Percentiles rank a stretch among this genome's conserved stretches.
Conservation (phyloP, 2,888 invertebrate genomes). For the Caenorhabditis japonica region DNA sequence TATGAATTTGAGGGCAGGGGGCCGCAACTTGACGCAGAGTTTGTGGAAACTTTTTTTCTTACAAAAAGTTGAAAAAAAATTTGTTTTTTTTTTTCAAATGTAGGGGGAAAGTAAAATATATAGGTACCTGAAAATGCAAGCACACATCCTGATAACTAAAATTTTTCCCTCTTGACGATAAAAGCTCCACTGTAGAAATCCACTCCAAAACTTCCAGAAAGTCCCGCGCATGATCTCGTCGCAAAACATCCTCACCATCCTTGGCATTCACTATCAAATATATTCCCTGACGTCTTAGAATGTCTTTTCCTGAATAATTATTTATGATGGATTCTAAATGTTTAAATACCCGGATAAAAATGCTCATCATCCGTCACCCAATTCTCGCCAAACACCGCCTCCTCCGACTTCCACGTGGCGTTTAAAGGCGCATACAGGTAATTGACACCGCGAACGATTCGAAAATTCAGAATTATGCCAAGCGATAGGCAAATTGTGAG, state of each 20-base stretch:
- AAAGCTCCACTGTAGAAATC: slow-evolving; percentile 56
- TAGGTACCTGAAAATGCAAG: slow-evolving; percentile 56
- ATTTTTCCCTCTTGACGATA: slow-evolving; percentile 22
- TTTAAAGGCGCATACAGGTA: slow-evolving; percentile 71
- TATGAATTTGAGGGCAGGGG: background rate
- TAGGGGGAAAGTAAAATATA: too few relatives aligned
- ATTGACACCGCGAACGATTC: slow-evolving; percentile 63
- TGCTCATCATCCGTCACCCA: slow-evolving; percentile 67
- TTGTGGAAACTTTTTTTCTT: too few relatives aligned
- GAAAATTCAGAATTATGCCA: slow-evolving; percentile 65
- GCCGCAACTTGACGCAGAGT: background rate
- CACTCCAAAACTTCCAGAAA: slow-evolving; percentile 67
- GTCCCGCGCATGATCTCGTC: slow-evolving; percentile 58
- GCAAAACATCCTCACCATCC: slow-evolving; percentile 51
- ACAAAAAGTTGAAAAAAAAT: too few relatives aligned
- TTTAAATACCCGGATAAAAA: slow-evolving; percentile 59
- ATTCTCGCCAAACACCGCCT: slow-evolving; percentile 66
- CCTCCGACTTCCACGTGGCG: slow-evolving; percentile 71
- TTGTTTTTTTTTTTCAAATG: too few relatives aligned
- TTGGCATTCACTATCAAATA: slow-evolving; percentile 66
- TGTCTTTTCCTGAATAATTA: slow-evolving; percentile 71
- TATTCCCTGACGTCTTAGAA: slow-evolving; percentile 68
- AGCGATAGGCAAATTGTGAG: slow-evolving; percentile 62
- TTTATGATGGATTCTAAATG: background rate
- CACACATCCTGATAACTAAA: slow-evolving; percentile 61